Conservation (phyloP, 2,797 vertebrate genomes). For the Potorous gilbertii region DNA sequence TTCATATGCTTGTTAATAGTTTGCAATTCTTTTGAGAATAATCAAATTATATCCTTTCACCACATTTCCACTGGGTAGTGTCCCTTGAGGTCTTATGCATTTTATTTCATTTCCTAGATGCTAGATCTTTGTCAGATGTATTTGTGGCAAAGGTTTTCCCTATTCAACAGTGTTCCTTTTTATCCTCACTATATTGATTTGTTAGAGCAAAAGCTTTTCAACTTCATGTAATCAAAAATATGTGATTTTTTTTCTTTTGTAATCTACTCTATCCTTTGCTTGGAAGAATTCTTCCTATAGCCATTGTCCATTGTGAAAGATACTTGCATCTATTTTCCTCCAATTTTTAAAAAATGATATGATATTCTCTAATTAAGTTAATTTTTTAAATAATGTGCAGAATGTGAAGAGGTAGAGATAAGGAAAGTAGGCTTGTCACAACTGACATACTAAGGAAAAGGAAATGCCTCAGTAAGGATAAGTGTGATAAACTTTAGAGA, state of each 20-base stretch:
- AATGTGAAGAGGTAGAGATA: background rate
- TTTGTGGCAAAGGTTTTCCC: background rate
- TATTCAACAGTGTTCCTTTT: background rate
- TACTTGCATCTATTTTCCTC: background rate
- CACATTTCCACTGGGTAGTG: background rate
- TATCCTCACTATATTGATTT: background rate
- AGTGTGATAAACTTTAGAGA: background rate
- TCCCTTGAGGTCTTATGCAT: background rate
- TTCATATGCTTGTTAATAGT: background rate
- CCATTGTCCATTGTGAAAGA: background rate
- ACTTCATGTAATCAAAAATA: background rate
- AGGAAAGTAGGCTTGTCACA: background rate
- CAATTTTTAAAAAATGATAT: background rate
- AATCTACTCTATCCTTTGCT: background rate
- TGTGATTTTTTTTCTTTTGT: background rate
- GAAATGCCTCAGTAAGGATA: background rate
- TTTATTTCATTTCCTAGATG: background rate
- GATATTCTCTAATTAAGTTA: background rate
- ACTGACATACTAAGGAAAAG: background rate
- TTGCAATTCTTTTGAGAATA: background rate
- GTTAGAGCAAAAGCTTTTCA: background rate
- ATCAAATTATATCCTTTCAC: background rate
- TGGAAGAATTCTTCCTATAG: background rate
- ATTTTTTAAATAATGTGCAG: background rate
- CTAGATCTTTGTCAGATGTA: background rate